Percentiles rank a stretch among this genome's conserved stretches.
These are phyloP conservation scores for Dioctria linearis DNA, from an alignment of 2,888 invertebrate species.

Conservation along the genomic window DNA sequence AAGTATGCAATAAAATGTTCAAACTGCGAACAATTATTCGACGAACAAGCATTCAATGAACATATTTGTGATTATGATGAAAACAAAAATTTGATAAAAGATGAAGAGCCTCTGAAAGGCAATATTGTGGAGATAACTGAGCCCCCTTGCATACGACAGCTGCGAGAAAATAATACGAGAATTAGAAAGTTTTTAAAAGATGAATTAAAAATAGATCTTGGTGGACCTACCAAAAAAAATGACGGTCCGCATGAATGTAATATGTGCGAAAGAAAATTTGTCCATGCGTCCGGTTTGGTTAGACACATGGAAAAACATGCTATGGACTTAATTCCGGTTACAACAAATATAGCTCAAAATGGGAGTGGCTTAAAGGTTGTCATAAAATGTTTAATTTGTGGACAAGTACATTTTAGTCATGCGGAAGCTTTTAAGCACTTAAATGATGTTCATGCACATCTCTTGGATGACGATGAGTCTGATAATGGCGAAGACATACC, in stretches of 20 bases:
- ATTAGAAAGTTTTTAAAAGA: slow-evolving; percentile 68
- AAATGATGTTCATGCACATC: slow-evolving; percentile 60
- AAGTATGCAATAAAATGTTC: slow-evolving; percentile 62
- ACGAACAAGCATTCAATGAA: slow-evolving; percentile 61
- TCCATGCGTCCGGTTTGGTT: slow-evolving; percentile 68
- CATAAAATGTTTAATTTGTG: slow-evolving; percentile 67
- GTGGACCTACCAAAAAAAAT: slow-evolving; percentile 60
- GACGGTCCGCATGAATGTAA: slow-evolving; percentile 68
- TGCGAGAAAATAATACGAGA: slow-evolving; percentile 68
- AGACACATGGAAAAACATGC: slow-evolving; percentile 71
- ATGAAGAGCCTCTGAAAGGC: slow-evolving; percentile 35
- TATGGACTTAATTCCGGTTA: slow-evolving; percentile 66
- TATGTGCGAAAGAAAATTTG: slow-evolving; percentile 70
- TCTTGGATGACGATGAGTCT: slow-evolving; percentile 60
- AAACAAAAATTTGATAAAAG: slow-evolving; percentile 61
- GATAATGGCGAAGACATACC: slow-evolving; percentile 58
- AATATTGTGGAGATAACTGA: slow-evolving; percentile 55
- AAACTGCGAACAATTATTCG: slow-evolving; percentile 65
- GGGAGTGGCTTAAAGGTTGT: slow-evolving; percentile 64
- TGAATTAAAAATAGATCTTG: slow-evolving; percentile 65
- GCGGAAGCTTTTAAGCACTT: slow-evolving; percentile 64
- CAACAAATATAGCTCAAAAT: slow-evolving; percentile 54
- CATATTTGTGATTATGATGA: slow-evolving; percentile 65
- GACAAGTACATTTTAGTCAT: slow-evolving; percentile 65
- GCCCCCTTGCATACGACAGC: slow-evolving; percentile 64